These are phyloP conservation scores for Actenoides hombroni DNA, from an alignment of 2,113 vertebrate genomes.

Conservation along the genomic window DNA sequence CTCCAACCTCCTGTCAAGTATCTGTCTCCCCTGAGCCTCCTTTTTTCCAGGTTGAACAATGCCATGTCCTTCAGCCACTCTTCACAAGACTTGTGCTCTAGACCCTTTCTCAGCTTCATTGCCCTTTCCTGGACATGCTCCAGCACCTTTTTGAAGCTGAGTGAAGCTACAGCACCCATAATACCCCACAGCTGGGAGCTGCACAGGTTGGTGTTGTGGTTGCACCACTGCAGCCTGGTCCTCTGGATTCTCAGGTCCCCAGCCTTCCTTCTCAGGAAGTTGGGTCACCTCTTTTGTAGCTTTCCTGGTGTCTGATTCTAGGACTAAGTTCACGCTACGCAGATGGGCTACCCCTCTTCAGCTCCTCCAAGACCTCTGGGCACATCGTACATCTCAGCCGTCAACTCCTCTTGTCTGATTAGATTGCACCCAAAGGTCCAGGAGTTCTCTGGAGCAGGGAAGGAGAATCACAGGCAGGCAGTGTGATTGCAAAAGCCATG, in stretches of 20 bases:
- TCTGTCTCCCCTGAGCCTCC: neutral
- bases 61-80: neutral
- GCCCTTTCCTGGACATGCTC: neutral
- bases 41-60: neutral
- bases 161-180: neutral
- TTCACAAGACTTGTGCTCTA: neutral
- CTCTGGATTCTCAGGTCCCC: neutral
- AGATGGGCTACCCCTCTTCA: neutral
- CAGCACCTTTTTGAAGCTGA: neutral
- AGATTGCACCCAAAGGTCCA: neutral
- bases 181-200: neutral
- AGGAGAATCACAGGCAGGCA: neutral
- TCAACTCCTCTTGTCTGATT: neutral
- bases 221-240: neutral
- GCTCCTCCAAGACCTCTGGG: neutral
- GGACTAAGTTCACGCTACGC: accelerated
- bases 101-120: neutral
- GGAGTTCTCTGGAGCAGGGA: neutral
- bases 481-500: neutral
- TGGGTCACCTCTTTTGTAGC: neutral
- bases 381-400: neutral
- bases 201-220: accelerated
- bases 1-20: neutral
- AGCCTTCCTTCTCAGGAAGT: neutral
- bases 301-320: neutral